These are phyloP conservation scores for Papilio demoleus DNA, from an alignment of 2,888 invertebrate genomes.

Conservation along the genomic window DNA sequence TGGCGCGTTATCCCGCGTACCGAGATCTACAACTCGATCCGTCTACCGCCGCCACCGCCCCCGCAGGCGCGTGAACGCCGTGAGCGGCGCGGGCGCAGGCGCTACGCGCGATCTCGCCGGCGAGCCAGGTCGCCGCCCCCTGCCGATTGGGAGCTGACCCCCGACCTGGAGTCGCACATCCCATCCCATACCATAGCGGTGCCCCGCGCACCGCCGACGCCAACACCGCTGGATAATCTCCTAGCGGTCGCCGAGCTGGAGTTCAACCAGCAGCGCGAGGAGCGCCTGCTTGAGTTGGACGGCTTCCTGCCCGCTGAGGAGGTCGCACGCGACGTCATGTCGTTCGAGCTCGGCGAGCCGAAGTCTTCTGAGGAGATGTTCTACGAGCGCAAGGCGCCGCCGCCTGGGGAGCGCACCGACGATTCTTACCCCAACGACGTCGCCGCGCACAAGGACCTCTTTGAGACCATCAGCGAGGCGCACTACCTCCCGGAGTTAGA, in stretches of 20 bases:
- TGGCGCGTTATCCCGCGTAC: slow-evolving; percentile 93
- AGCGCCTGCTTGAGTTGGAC: slow-evolving; percentile 62
- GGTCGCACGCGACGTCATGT: slow-evolving; percentile 71
- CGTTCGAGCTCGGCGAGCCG: slow-evolving; percentile 70
- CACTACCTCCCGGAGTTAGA: slow-evolving; percentile 76
- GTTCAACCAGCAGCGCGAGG: slow-evolving; percentile 83
- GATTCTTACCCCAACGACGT: slow-evolving; percentile 65
- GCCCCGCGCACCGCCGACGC: slow-evolving; percentile 64
- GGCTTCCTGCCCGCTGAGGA: slow-evolving; percentile 69
- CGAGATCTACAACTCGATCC: slow-evolving; percentile 83
- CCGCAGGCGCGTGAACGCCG: slow-evolving; percentile 44
- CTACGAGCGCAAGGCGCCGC: slow-evolving; percentile 63
- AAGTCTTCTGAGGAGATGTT: slow-evolving; percentile 69
- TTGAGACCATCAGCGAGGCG: slow-evolving; percentile 78
- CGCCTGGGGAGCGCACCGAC: slow-evolving; percentile 57
- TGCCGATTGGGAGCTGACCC: slow-evolving; percentile 62
- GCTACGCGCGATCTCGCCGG: slow-evolving; percentile 55
- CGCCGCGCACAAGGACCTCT: slow-evolving; percentile 73
- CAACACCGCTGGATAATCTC: slow-evolving; percentile 83
- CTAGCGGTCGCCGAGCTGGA: slow-evolving; percentile 86
- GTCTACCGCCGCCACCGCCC: slow-evolving; percentile 56
- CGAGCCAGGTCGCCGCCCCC: slow-evolving; percentile 48
- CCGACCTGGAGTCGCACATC: slow-evolving; percentile 85
- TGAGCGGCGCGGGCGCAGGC: slow-evolving; percentile 54
- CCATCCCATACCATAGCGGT: slow-evolving; percentile 85